Conservation (phyloP, 2,113 vertebrate species). For the Corythaixoides concolor region DNA sequence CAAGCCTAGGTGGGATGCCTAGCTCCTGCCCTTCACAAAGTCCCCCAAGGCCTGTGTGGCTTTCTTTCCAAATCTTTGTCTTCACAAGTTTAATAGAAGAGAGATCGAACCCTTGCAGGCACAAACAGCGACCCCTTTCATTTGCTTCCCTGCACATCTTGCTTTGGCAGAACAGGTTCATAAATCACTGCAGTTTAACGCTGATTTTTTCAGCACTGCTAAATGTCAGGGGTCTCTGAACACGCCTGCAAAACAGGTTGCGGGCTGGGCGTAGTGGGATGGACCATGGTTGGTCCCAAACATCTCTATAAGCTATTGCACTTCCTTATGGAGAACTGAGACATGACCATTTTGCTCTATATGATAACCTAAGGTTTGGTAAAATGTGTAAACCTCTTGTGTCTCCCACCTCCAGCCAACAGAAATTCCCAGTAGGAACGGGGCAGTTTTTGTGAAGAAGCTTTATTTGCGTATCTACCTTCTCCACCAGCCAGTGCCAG, state of each 20-base stretch:
- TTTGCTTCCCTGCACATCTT: not conserved
- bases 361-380: not conserved
- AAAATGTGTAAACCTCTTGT: not conserved
- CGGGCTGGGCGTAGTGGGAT: not conserved
- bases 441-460: not conserved
- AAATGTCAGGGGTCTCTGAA: not conserved
- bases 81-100: not conserved
- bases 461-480: not conserved
- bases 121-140: not conserved
- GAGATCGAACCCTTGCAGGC: not conserved
- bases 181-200: not conserved
- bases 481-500: accelerated
- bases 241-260: not conserved
- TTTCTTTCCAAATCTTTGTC: not conserved
- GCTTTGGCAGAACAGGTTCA: not conserved
- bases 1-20: not conserved
- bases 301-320: not conserved
- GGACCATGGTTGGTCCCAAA: not conserved
- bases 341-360: not conserved
- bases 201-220: not conserved
- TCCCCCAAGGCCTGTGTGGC: accelerated
- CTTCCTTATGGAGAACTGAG: not conserved
- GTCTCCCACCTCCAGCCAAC: not conserved
- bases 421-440: not conserved
- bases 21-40: not conserved